phyloP scores from a whole-genome alignment of 1,140 invertebrate species.

The Magallana angulata region DNA sequence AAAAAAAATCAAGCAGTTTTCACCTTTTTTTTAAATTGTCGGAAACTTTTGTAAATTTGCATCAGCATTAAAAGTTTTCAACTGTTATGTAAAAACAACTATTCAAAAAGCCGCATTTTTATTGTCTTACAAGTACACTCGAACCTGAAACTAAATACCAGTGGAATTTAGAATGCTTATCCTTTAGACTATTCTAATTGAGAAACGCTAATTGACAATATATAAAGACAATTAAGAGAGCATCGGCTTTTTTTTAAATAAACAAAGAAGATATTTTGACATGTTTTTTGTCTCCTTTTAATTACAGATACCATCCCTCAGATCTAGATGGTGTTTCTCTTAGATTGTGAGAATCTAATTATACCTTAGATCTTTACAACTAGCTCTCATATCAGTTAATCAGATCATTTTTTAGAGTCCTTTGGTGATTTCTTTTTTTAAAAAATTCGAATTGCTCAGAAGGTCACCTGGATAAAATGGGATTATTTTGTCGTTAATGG shows the following conservation, averaged over 20 bases:
- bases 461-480: constrained; percentile 7
- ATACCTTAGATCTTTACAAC: constrained; percentile 29
- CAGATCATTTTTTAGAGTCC: neutral
- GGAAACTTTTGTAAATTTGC: too few species aligned
- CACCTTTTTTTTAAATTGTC: too few species aligned
- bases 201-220: neutral
- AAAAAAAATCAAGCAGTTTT: too few species aligned
- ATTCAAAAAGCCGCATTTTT: too few species aligned
- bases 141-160: neutral
- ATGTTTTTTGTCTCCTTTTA: neutral
- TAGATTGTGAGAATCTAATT: neutral
- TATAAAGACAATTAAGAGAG: constrained; percentile 3
- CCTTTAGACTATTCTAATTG: neutral
- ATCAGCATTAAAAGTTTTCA: too few species aligned
- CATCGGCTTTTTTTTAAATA: neutral
- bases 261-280: constrained; percentile 25
- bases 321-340: neutral
- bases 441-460: constrained; percentile 23
- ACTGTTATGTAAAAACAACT: too few species aligned
- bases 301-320: neutral
- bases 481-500: neutral
- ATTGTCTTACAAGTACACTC: neutral
- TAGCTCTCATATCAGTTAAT: neutral
- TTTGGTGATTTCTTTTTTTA: neutral
- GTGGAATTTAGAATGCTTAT: neutral